Evolutionary conservation across 2,888 invertebrate species (phyloP), one percentile per base, ranked within the genome.

Genomic region (Lithophane ornitopus): DNA sequence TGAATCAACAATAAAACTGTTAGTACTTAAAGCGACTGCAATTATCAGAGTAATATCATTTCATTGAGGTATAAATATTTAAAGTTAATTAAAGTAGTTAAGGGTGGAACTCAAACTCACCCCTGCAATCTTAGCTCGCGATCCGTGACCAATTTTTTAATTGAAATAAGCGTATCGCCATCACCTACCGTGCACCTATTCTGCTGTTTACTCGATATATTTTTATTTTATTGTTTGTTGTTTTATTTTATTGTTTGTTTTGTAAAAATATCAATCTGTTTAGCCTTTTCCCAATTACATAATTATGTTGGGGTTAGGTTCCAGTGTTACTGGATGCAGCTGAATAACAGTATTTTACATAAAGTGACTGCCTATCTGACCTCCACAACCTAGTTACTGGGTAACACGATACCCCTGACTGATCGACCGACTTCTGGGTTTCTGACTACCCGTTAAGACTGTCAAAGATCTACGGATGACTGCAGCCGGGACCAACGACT

Each of bases 71-170:
- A 71, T 85, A 84, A 86, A 89, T 86, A 88, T 82, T 80, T 81
- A 85, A 88, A 88, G 88, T 90, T 91, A 89, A 91, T 91, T 91
- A 89, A 89, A 85, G 70, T 77, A 82, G 76, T 34, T 82, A 72
- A 82, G 75, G 74, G 78, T 80, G 76, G 63, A 80, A 80, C 75
- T 83, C 82, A 85, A 90, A 90, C 85, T 86, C 80, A 83, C 78
- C 84, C 83, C 82, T 74, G 81, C 85, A 88, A 89, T 89, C 88
- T 90, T 88, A 82, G 84, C 84, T 82, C 84, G 81, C 88, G 87
- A 88, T 86, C 84, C 89, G 88, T 88, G 88, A 86, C 86, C 88
- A 89, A 87, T 90, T 91, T 90, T 91, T 91, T 90, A 89, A 92
- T 90, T 91, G 88, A 88, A 87, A 87, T 88, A 85, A 88, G 82